A percentile compares a stretch with the other conserved stretches of the same genome.
These are phyloP conservation scores for Diarsia brunnea DNA, from an alignment of 2,888 invertebrate genomes.

Conservation along the genomic window DNA sequence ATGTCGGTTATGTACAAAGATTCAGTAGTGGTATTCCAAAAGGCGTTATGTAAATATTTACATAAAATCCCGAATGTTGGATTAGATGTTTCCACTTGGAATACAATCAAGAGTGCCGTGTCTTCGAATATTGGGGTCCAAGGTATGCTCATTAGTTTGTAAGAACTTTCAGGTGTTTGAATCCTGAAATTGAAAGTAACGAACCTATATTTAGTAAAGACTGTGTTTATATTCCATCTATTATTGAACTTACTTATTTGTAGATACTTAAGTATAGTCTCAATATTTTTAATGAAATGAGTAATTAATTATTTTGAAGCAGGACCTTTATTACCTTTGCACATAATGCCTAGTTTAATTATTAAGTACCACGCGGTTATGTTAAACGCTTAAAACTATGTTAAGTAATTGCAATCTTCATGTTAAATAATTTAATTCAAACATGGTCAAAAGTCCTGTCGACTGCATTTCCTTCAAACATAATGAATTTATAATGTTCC, in stretches of 20 bases:
- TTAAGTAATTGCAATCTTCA: not conserved
- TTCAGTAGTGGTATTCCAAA: constrained; percentile 12
- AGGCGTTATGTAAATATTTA: constrained; percentile 48
- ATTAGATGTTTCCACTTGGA: constrained; percentile 54
- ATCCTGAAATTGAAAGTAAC: not conserved
- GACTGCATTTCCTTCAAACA: not conserved
- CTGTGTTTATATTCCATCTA: not conserved
- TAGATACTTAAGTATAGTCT: not conserved
- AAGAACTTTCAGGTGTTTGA: constrained; percentile 7
- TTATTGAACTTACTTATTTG: not conserved
- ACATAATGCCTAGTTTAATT: not conserved
- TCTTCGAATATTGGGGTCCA: constrained; percentile 48
- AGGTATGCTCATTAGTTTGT: constrained; percentile 34
- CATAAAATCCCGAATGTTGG: constrained; percentile 30
- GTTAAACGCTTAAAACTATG: too few species aligned
- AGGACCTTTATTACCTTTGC: not conserved
- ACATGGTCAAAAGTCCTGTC: not conserved
- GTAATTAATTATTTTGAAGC: not conserved
- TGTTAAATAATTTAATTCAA: not conserved
- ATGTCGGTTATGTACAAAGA: constrained; percentile 16
- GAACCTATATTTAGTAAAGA: not conserved
- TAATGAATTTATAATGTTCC: not conserved
- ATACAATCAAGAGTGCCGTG: constrained; percentile 52
- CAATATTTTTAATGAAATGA: not conserved
- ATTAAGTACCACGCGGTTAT: too few species aligned